These are phyloP conservation scores for Asobara japonica DNA, from an alignment of 1,140 invertebrate genomes.

Conservation along the genomic window DNA sequence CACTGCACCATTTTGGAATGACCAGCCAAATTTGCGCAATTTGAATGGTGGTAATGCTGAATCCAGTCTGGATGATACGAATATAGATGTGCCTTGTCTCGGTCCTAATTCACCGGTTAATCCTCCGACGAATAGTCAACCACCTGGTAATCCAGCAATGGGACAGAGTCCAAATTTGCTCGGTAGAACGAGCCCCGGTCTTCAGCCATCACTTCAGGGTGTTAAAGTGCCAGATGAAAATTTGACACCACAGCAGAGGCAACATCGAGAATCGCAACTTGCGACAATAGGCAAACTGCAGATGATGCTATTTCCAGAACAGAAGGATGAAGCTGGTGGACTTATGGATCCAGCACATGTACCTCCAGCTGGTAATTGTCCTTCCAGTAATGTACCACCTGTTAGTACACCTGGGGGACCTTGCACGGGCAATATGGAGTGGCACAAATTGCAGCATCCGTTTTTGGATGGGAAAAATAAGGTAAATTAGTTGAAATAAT, in stretches of 20 bases:
- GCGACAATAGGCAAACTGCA: constrained; percentile 93
- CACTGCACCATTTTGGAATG: constrained; percentile 63
- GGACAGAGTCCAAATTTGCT: constrained; percentile 64
- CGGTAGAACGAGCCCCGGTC: constrained; percentile 65
- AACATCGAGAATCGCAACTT: constrained; percentile 91
- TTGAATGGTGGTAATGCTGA: constrained; percentile 63
- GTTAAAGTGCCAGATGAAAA: constrained; percentile 96
- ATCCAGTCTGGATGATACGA: constrained; percentile 63
- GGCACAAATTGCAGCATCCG: constrained; percentile 89
- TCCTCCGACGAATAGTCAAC: constrained; percentile 56
- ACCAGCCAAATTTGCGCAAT: constrained; percentile 61
- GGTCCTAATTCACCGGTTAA: constrained; percentile 65
- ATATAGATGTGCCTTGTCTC: constrained; percentile 67
- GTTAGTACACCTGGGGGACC: constrained; percentile 61
- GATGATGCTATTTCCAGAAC: constrained; percentile 89
- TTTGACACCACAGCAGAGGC: constrained; percentile 93
- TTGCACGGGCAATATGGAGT: constrained; percentile 76
- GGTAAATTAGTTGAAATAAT: too few species aligned
- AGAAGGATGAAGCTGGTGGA: constrained; percentile 63
- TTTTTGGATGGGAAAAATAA: constrained; percentile 78
- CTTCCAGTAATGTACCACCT: constrained; percentile 55
- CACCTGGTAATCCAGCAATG: constrained; percentile 56
- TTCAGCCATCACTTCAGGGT: constrained; percentile 74
- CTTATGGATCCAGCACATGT: constrained; percentile 61
- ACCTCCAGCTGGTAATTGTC: constrained; percentile 54